Percentiles rank a stretch among this genome's conserved stretches.
These are phyloP conservation scores for Elmis aenea DNA, from an alignment of 2,888 invertebrate species.

Conservation along the genomic window DNA sequence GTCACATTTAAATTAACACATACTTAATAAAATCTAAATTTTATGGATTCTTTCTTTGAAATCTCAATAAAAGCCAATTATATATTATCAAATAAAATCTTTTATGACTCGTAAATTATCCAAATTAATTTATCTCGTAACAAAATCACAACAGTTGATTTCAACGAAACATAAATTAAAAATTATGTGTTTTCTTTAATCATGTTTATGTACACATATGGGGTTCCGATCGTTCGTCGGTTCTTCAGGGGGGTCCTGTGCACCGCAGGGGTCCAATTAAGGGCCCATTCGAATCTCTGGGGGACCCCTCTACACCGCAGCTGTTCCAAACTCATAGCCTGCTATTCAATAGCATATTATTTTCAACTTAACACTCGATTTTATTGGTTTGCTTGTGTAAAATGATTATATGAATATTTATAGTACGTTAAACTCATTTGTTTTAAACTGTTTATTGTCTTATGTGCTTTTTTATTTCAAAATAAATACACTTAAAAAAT, in stretches of 20 bases:
- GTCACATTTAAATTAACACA: no score
- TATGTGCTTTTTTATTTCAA: no score
- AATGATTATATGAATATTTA: conserved; percentile 18
- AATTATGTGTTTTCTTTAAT: conserved; percentile 26
- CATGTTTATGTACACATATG: conserved; percentile 26
- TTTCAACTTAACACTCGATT: conserved; percentile 36
- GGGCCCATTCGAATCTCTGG: conserved; percentile 41
- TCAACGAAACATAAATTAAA: conserved; percentile 18
- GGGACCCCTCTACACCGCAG: conserved; percentile 32
- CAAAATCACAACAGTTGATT: conserved; percentile 14
- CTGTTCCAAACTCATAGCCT: conserved; percentile 20
- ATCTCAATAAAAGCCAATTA: no score
- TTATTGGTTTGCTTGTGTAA: conserved; percentile 21
- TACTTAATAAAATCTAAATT: no score
- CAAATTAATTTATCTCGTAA: conserved; percentile 16
- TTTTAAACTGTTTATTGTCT: no score
- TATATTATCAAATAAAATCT: no score
- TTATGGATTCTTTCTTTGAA: no score
- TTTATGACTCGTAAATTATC: conserved; percentile 11
- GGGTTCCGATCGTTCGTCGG: conserved; percentile 18
- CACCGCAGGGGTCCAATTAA: conserved; percentile 46
- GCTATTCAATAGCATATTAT: conserved; percentile 37
- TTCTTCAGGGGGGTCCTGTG: conserved; percentile 32
- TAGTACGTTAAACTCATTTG: conserved; percentile 16
- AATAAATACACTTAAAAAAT: no score